Conservation (phyloP, 2,113 vertebrate species). For the Perccottus glenii region DNA sequence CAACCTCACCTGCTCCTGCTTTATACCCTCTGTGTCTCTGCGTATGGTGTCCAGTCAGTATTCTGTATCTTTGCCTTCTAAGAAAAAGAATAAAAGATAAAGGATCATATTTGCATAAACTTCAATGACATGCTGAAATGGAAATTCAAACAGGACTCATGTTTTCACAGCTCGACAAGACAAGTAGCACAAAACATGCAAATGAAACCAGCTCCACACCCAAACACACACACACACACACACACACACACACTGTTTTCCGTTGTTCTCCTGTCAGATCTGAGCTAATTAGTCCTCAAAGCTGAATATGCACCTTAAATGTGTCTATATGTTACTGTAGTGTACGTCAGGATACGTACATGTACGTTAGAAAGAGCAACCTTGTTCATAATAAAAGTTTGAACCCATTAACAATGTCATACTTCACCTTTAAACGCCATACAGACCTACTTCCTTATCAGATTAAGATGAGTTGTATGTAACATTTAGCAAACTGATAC, state of each 20-base stretch:
- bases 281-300: conserved; percentile 53
- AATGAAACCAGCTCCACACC: conserved; percentile 10
- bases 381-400: no score
- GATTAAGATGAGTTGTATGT: no score
- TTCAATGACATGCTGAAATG: not conserved
- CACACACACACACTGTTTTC: conserved; percentile 27
- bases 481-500: no score
- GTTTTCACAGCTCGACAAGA: not conserved
- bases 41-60: not conserved
- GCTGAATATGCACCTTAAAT: conserved; percentile 44
- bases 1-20: conserved; percentile 30
- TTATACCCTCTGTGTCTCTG: conserved; percentile 30
- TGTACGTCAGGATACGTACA: no score
- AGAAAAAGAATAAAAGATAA: not conserved
- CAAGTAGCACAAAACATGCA: conserved; percentile 10
- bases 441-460: no score
- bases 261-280: conserved; percentile 38
- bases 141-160: conserved; percentile 8
- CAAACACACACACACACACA: not conserved
- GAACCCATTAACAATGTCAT: no score
- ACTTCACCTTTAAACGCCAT: no score
- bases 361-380: no score
- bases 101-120: not conserved
- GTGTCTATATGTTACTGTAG: conserved; percentile 18
- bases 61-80: no score